Conservation (phyloP, 2,113 vertebrate species). For the Scalopus aquaticus region DNA sequence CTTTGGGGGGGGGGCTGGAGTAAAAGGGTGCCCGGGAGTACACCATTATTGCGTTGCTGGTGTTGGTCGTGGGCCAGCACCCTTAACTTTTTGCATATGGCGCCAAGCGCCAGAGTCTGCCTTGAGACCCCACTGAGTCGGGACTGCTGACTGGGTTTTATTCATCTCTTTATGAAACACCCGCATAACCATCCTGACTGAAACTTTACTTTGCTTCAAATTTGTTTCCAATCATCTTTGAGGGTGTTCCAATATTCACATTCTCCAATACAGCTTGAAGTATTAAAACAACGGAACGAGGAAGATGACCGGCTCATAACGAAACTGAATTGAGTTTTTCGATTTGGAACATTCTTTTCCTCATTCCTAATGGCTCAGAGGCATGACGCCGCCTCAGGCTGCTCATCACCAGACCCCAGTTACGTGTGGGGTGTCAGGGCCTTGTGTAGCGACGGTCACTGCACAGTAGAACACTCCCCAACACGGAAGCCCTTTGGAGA, state of each 20-base stretch:
- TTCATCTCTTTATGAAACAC: constrained; percentile 67
- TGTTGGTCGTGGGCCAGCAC: not conserved
- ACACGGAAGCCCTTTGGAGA: constrained; percentile 13
- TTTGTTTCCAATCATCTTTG: constrained; percentile 21
- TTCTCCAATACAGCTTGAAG: not conserved
- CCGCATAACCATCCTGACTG: not conserved
- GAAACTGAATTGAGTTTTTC: constrained; percentile 26
- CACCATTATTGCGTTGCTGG: not conserved
- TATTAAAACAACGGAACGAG: constrained; percentile 39
- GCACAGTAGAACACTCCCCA: not conserved
- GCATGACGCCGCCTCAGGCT: constrained; percentile 12
- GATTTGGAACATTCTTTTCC: not conserved
- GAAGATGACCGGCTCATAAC: constrained; percentile 35
- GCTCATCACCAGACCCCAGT: constrained; percentile 55
- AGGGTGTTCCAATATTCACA: not conserved
- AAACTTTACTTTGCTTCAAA: constrained; percentile 41
- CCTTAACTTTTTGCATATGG: constrained; percentile 34
- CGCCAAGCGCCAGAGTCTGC: not conserved
- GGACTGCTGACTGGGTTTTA: constrained; percentile 15
- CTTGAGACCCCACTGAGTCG: not conserved
- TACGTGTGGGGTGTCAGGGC: constrained; percentile 40
- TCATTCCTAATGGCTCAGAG: constrained; percentile 16
- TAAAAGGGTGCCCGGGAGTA: not conserved
- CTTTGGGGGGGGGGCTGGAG: not conserved
- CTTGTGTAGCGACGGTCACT: not conserved